Evolutionary conservation across 2,888 invertebrate genomes (phyloP), one percentile per base, ranked within the genome.

Genomic region (Drosophila fungiperda): DNA sequence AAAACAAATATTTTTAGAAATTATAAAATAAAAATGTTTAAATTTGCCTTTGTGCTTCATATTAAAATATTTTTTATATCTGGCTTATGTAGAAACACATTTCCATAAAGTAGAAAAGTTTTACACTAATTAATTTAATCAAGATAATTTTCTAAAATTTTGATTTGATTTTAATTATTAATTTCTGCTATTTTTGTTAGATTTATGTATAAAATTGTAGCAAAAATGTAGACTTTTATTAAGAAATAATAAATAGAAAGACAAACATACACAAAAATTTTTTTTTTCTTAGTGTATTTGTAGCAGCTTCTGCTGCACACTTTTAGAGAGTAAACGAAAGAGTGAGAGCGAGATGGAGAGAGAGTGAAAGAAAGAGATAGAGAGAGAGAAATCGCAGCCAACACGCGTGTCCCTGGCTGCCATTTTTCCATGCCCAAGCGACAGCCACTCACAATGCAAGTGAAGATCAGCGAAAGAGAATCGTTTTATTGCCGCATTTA

Each of bases 401-500:
- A 75, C 68, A 73, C 87, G 85, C 86, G 87, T 87, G 70, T 63
- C 77, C 73, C 80, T 80, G 76, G 76, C 83, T 76, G 80, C 80
- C 80, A 80, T 77, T 71, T 79, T 76, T 49, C 23, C 69, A 15
- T 8, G 40, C n/a, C 35, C 45, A 20, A 50, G 15, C 57, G 38
- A 59, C 57, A 42, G 64, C 48, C 38, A 54, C 60, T 38, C 29
- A 58, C 68, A 68, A 70, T 68, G 60, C 60, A 49, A 50, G 29
- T 35, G 59, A 69, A 52, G 55, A 72, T 72, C 73, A 45, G 54
- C 20, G 50, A 73, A 26, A 73, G 60, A 63, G 68, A 74, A 72
- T 80, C 65, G 70, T 76, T 80, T 84, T 83, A 84, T 84, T 77
- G 85, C 78, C 76, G 8, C 83, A 80, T 83, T 80, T 80, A 76